A percentile compares a stretch with the other conserved stretches of the same genome.
Conservation (phyloP, 2,113 vertebrate species). For the Rhineura floridana region DNA sequence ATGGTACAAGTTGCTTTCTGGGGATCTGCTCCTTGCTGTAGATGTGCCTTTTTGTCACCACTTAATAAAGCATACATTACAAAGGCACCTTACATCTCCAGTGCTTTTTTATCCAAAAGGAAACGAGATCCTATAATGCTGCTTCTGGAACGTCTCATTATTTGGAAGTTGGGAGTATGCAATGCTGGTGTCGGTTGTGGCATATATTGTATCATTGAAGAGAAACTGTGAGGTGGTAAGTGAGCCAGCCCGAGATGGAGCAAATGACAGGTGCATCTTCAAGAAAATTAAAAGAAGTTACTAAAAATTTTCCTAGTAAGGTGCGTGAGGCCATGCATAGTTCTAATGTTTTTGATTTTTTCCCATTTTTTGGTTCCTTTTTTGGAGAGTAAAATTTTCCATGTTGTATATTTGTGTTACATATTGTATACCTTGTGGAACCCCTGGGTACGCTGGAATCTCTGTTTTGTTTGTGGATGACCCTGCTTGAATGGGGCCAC, state of each 20-base stretch:
- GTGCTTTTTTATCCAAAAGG: background rate
- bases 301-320: background rate
- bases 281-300: background rate
- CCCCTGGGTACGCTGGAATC: background rate
- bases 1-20: background rate
- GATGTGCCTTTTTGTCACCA: background rate
- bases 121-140: background rate
- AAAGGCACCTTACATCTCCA: background rate
- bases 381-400: background rate
- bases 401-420: background rate
- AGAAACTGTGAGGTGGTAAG: background rate
- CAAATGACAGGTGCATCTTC: background rate
- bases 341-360: background rate
- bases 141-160: background rate
- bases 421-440: background rate
- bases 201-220: background rate
- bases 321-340: background rate
- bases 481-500: background rate
- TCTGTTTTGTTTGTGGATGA: background rate
- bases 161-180: background rate
- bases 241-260: background rate
- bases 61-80: background rate
- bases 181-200: background rate
- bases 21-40: background rate
- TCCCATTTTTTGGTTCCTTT: background rate